Evolutionary conservation across 2,888 invertebrate genomes (phyloP), one percentile per base, ranked within the genome.

Genomic region (Glaucopsyche alexis): DNA sequence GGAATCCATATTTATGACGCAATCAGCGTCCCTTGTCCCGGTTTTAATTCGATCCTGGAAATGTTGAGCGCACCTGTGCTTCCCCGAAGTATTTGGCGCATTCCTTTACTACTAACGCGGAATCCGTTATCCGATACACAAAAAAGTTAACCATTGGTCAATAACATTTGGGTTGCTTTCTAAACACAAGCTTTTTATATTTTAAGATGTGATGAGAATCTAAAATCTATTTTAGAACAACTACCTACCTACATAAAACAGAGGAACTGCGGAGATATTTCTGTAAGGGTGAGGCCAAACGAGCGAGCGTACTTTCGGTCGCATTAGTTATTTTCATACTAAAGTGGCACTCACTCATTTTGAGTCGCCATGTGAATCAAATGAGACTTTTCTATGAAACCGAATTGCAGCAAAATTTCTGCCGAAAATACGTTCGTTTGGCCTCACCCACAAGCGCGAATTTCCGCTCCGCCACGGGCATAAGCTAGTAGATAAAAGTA

Each of bases 11-110:
- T 69, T 69, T 69, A 69, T 69, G 69, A 69, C 29, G 69, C 69
- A 69, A 69, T 69, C 69, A 49, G 47, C 45, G 49, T 49, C 47
- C 69, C 38, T 45, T 69, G 47, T 19, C 69, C 49, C 45, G 19
- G 45, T 69, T 69, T 69, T 69, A 69, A 69, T 69, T 69, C 49
- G 49, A 69, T 69, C 69, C 69, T 69, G 69, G 69, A 29, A 69
- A 49, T 29, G 47, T 69, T 47, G 16, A 19, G 69, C 45, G 29
- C 69, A 69, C 69, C 19, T 47, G 47, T 47, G 45, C 45, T 69
- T 49, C 69, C 47, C 29, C 14, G 69, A 69, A 69, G 47, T 69
- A 69, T 69, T 69, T 47, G 14, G 47, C 69, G 45, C 47, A 69
- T 47, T 47, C 16, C 29, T 69, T 45, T 14, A 47, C 47, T 13